Conservation (phyloP, 2,888 invertebrate species). For the Noctua comes region DNA sequence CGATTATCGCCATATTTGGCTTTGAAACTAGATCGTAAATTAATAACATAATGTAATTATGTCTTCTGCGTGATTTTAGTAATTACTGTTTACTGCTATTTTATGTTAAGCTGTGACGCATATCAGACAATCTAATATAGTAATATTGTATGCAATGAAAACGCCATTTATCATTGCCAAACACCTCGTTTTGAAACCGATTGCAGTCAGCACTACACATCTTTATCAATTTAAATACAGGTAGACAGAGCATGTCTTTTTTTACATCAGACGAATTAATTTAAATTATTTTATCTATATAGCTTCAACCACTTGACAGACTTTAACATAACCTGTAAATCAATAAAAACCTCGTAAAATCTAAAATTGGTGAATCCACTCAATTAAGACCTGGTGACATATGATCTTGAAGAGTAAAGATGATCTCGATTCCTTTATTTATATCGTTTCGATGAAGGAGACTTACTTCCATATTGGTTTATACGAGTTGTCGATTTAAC, state of each 20-base stretch:
- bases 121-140: slow-evolving; percentile 16
- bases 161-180: neutral
- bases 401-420: neutral
- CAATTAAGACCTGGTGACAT: neutral
- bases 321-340: slow-evolving; percentile 27
- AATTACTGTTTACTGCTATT: slow-evolving; percentile 34
- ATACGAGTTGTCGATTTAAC: neutral
- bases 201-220: neutral
- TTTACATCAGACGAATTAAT: slow-evolving; percentile 14
- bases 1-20: slow-evolving; percentile 33
- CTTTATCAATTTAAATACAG: slow-evolving; percentile 2
- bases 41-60: slow-evolving; percentile 40
- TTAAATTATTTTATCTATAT: slow-evolving; percentile 1
- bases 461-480: neutral
- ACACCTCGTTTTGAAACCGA: neutral
- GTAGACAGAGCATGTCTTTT: neutral
- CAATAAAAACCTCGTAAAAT: slow-evolving; percentile 40
- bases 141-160: neutral
- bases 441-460: neutral
- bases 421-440: neutral
- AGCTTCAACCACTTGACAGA: neutral
- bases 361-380: slow-evolving; percentile 8
- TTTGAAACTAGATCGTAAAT: slow-evolving; percentile 35
- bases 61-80: slow-evolving; percentile 16
- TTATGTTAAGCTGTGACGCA: slow-evolving; percentile 19